A percentile compares a stretch with the other conserved stretches of the same genome.
Conservation (phyloP, 1,140 invertebrate genomes). For the Zaprionus gabonicus region DNA sequence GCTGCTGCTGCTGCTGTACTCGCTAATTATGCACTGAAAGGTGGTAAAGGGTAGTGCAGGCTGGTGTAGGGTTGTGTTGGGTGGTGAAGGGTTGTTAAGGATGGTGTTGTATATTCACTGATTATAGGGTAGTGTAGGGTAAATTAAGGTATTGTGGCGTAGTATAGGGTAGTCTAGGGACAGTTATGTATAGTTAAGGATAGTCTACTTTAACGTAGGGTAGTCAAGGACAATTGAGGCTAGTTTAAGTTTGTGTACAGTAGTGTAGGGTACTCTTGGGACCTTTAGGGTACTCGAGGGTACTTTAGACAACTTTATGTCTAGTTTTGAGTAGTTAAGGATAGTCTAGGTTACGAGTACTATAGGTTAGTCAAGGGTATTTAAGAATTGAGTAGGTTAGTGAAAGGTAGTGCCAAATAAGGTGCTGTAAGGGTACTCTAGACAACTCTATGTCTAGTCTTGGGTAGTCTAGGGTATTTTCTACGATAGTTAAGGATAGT, state of each 20-base stretch:
- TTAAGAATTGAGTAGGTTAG: no score
- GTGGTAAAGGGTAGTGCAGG: not conserved
- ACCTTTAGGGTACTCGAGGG: no score
- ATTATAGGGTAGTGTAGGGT: not conserved
- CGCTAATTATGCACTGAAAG: constrained; percentile 57
- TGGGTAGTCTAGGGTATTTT: not conserved
- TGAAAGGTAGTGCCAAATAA: no score
- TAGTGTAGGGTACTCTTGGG: not conserved
- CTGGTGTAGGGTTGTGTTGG: not conserved
- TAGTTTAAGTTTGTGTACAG: not conserved
- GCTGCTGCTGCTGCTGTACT: not conserved
- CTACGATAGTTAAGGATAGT: not conserved
- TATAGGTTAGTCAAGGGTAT: not conserved
- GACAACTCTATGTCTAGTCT: no score
- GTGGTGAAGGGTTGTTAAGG: no score
- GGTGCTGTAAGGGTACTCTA: no score
- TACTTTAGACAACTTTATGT: no score
- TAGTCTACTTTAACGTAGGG: not conserved
- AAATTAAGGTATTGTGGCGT: not conserved
- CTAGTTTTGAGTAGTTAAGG: not conserved
- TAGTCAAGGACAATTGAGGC: not conserved
- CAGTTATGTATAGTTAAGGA: not conserved
- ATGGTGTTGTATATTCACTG: no score
- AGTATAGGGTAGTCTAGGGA: not conserved
- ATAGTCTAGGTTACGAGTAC: not conserved